Evolutionary conservation across 1,140 invertebrate genomes (phyloP), one percentile per base, ranked within the genome.

Genomic region (Aphelinus certus): DNA sequence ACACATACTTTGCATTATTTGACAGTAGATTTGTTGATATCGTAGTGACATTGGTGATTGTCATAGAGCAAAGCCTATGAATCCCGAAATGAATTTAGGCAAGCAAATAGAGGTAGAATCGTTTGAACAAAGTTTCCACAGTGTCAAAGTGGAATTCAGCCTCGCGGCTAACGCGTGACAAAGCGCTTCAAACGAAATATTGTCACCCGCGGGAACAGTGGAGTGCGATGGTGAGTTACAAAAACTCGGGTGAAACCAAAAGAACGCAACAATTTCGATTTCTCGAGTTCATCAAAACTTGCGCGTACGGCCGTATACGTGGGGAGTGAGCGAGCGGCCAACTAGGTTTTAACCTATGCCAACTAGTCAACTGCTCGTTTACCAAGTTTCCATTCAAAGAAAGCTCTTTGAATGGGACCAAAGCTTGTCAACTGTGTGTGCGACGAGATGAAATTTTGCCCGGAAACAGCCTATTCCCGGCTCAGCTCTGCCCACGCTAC

Each of bases 141-240:
- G 48, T 42, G 10, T 51, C 63, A 65, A 49, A 65, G 63, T 48
- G 6, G 48, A 51, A 49, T 65, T 42, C 7, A 43, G 5, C 43
- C 48, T 53, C 47, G 43, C n/a, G 3, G 47, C 3, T 65, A 65
- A 51, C 10, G 63, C n/a, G 26, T 51, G n/a, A 42, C 63, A 65
- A 65, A 65, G 63, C 26, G 63, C 51, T 43, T 3, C 48, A 48
- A 65, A 65, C 63, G 45, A 49, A 65, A 65, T 65, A 65, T 51
- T 51, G 47, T 65, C 47, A 46, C 48, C 26, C 26, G 26, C 26
- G 26, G 45, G 48, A 48, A 65, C 63, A 65, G 51, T 51, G 63
- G 51, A 65, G 48, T 45, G 46, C 61, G 48, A 51, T 26, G 26
- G 26, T 26, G 26, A 26, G 48, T 51, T 26, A 51, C 63, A 6